Percentiles rank a stretch among this genome's conserved stretches.
Conservation (phyloP, 2,113 vertebrate species). For the Gymnogyps californianus region DNA sequence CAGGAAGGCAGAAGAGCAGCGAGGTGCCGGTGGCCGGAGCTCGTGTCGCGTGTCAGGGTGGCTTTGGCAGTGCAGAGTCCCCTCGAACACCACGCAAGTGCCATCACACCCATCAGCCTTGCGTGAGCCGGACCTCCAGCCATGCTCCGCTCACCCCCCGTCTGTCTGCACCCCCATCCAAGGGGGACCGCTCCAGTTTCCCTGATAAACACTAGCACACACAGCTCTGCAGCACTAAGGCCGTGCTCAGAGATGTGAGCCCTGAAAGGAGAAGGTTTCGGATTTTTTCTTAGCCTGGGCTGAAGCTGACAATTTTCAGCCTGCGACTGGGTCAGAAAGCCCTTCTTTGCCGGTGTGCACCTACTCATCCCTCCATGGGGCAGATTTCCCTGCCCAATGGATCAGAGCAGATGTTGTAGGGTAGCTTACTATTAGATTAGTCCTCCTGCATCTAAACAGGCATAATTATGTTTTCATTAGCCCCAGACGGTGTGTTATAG, state of each 20-base stretch:
- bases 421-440: conserved; percentile 55
- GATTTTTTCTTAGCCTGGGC: neutral
- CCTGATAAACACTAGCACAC: neutral
- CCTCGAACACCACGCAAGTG: neutral
- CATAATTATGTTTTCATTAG: conserved; percentile 64
- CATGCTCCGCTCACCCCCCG: accelerated
- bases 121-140: neutral
- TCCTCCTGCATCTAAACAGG: conserved; percentile 50
- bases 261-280: neutral
- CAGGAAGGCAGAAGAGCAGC: neutral
- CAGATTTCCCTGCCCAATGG: neutral
- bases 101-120: neutral
- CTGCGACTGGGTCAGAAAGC: accelerated
- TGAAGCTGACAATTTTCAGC: neutral
- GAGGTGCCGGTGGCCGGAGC: neutral
- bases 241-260: neutral
- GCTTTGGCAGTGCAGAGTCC: neutral
- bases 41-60: accelerated
- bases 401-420: conserved; percentile 40
- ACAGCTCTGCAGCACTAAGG: neutral
- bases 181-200: neutral
- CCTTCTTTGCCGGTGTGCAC: neutral
- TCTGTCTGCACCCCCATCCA: accelerated
- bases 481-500: conserved; percentile 50
- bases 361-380: neutral